These are phyloP conservation scores for Alauda arvensis DNA, from an alignment of 2,797 vertebrate genomes.

Conservation along the genomic window DNA sequence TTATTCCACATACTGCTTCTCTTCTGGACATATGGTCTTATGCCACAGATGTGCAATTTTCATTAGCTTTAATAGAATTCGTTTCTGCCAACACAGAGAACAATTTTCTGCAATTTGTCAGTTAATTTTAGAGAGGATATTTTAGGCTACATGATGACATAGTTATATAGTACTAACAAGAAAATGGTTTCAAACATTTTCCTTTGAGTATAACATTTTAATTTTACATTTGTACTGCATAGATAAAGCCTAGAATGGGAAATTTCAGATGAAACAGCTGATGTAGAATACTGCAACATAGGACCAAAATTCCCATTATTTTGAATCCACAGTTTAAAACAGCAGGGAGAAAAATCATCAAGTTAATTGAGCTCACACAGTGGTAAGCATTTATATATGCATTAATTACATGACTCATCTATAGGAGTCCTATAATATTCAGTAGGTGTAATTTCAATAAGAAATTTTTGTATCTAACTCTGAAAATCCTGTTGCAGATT, in stretches of 20 bases:
- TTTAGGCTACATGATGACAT: neutral
- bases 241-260: neutral
- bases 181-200: neutral
- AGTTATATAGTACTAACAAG: neutral
- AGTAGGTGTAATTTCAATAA: neutral
- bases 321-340: neutral
- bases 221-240: neutral
- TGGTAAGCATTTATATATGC: neutral
- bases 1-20: neutral
- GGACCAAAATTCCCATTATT: neutral
- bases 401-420: neutral
- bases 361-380: neutral
- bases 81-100: neutral
- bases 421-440: neutral
- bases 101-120: neutral
- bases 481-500: neutral
- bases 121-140: constrained; percentile 19
- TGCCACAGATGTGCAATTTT: neutral
- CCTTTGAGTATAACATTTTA: neutral
- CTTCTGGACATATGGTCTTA: neutral
- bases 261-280: neutral
- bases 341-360: neutral
- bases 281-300: neutral
- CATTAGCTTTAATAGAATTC: constrained; percentile 17
- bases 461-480: neutral